phyloP scores from a whole-genome alignment of 2,113 vertebrate species.

The Aplodontia rufa region DNA sequence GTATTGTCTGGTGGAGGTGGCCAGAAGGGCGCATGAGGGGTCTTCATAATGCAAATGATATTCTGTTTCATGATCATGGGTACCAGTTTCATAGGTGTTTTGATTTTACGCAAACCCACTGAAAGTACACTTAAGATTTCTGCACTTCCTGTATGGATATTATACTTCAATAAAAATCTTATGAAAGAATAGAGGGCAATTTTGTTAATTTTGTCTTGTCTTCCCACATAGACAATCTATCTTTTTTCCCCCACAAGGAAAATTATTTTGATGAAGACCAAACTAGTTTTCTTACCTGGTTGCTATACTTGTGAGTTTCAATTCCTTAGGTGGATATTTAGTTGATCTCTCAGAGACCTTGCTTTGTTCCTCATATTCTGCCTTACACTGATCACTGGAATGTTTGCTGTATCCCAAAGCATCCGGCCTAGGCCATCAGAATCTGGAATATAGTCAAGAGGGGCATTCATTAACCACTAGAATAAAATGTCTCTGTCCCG shows the following conservation, averaged over 20 bases:
- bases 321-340: background rate
- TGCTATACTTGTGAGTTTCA: background rate
- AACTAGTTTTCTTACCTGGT: background rate
- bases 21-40: background rate
- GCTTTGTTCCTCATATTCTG: background rate
- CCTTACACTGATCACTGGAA: background rate
- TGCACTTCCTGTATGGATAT: background rate
- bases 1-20: background rate
- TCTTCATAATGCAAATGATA: background rate
- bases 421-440: background rate
- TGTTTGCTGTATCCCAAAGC: slow-evolving; percentile 16
- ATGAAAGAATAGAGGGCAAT: background rate
- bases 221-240: background rate
- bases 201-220: too few relatives aligned
- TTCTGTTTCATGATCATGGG: background rate
- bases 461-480: background rate
- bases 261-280: background rate
- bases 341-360: background rate
- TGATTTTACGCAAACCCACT: background rate
- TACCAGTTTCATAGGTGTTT: background rate
- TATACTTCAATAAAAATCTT: background rate
- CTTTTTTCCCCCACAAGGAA: background rate
- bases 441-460: background rate
- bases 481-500: background rate
- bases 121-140: background rate